phyloP scores from a whole-genome alignment of 2,797 vertebrate species.

The Austrolebias charrua region DNA sequence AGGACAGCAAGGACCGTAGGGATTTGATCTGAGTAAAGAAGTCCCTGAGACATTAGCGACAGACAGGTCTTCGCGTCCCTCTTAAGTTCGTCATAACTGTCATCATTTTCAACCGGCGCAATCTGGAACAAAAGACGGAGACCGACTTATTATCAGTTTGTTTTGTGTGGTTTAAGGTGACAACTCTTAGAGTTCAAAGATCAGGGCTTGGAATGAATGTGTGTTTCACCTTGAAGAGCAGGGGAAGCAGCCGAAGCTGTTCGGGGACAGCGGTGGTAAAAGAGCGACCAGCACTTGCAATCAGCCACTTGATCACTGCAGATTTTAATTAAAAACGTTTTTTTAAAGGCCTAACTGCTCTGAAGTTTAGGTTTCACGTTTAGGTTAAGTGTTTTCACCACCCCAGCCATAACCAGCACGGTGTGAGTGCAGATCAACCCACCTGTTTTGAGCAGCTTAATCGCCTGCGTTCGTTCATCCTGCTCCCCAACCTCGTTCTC shows the following conservation, averaged over 20 bases:
- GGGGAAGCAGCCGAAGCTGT: conserved; percentile 90
- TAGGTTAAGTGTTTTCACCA: no score
- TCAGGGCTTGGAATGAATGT: conserved; percentile 2
- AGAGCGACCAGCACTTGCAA: conserved; percentile 93
- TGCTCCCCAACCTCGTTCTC: conserved; percentile 92
- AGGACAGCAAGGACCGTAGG: conserved; percentile 90
- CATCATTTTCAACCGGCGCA: conserved; percentile 96
- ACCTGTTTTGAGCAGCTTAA: conserved; percentile 98
- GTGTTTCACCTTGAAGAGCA: conserved; percentile 91
- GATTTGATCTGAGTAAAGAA: conserved; percentile 94
- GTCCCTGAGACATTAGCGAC: conserved; percentile 96
- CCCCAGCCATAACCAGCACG: neutral
- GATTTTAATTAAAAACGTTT: conserved; percentile 9
- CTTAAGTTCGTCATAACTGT: conserved; percentile 96
- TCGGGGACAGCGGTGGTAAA: conserved; percentile 93
- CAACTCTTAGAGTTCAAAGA: neutral
- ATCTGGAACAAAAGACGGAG: conserved; percentile 78
- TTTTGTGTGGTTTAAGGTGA: neutral
- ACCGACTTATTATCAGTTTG: neutral
- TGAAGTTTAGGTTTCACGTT: neutral
- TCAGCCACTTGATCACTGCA: conserved; percentile 95
- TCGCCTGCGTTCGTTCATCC: conserved; percentile 94
- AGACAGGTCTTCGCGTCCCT: conserved; percentile 96
- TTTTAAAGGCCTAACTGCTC: neutral
- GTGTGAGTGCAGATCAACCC: conserved; percentile 28